phyloP scores from a whole-genome alignment of 1,140 invertebrate species.

The Trinorchestia longiramus region DNA sequence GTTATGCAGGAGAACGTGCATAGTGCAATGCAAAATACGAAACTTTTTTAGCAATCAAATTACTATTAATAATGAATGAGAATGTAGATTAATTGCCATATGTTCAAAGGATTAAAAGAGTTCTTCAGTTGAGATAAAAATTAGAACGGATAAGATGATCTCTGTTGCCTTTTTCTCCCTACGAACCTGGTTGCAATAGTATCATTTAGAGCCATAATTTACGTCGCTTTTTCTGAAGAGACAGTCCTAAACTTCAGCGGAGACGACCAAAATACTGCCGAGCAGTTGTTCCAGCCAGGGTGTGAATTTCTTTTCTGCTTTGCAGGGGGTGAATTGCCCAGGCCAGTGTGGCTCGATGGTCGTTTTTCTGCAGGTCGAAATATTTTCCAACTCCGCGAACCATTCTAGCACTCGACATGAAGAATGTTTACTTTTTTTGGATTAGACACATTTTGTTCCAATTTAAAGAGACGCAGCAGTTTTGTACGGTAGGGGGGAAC shows the following conservation, averaged over 20 bases:
- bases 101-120: not conserved
- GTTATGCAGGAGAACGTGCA: not conserved
- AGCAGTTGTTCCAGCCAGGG: not conserved
- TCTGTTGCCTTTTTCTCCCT: not conserved
- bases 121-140: not conserved
- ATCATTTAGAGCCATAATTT: not conserved
- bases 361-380: not conserved
- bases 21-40: not conserved
- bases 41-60: not conserved
- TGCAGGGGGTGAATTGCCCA: too few species aligned
- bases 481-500: too few species aligned
- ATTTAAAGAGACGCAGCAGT: too few species aligned
- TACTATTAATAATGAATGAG: not conserved
- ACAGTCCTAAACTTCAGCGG: not conserved
- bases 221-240: not conserved
- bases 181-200: not conserved
- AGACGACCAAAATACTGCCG: not conserved
- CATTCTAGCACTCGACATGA: not conserved
- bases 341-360: not conserved
- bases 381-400: not conserved
- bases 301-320: not conserved
- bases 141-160: not conserved
- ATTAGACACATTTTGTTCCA: not conserved
- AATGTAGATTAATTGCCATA: not conserved
- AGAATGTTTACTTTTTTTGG: not conserved